phyloP scores from a whole-genome alignment of 2,797 vertebrate genomes.

The Anniella stebbinsi region DNA sequence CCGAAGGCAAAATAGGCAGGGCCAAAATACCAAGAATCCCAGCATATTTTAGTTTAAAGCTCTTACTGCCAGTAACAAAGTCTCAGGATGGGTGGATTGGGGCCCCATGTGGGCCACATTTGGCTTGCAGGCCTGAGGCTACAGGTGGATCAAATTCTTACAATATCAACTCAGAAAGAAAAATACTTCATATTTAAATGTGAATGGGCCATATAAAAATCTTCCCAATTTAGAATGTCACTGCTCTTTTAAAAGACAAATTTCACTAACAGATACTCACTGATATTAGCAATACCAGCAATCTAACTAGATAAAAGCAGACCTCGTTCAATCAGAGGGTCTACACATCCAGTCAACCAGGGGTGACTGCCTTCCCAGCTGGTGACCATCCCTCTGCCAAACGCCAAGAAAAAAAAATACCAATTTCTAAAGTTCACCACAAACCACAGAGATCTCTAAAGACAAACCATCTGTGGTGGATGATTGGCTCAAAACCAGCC shows the following conservation, averaged over 20 bases:
- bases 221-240: neutral
- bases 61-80: no score
- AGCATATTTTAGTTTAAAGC: no score
- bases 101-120: no score
- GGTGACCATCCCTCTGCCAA: neutral
- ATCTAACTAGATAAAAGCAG: slow-evolving; percentile 9
- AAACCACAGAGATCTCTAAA: neutral
- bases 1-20: no score
- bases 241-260: slow-evolving; percentile 41
- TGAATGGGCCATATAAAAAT: slow-evolving; percentile 1
- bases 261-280: slow-evolving; percentile 24
- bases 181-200: neutral
- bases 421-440: neutral
- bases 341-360: neutral
- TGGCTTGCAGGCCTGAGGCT: neutral
- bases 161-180: neutral
- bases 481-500: neutral
- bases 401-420: neutral
- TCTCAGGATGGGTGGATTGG: no score
- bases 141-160: neutral
- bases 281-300: slow-evolving; percentile 16
- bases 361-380: neutral
- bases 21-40: no score
- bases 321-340: neutral
- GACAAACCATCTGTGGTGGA: neutral